phyloP scores from a whole-genome alignment of 2,797 vertebrate genomes.

The Ibycter americanus region DNA sequence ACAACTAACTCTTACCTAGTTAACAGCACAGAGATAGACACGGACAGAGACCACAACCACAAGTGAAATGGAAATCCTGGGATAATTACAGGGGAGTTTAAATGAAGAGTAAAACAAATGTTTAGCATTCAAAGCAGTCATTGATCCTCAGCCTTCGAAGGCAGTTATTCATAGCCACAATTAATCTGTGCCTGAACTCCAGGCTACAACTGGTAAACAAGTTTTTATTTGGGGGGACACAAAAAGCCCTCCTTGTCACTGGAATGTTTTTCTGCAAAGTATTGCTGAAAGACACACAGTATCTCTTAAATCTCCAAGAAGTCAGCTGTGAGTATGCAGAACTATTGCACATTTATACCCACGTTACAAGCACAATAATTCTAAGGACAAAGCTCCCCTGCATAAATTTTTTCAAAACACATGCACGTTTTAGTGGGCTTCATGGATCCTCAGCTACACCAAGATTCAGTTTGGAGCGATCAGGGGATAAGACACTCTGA shows the following conservation, averaged over 20 bases:
- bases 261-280: background rate
- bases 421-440: background rate
- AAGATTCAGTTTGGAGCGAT: background rate
- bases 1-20: too few species aligned
- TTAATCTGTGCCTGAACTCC: background rate
- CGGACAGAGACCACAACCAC: background rate
- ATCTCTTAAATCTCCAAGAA: background rate
- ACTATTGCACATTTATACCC: background rate
- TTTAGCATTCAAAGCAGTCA: background rate
- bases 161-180: background rate
- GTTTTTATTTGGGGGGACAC: background rate
- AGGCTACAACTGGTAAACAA: background rate
- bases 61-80: background rate
- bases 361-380: background rate
- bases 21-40: background rate
- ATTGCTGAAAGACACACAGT: background rate
- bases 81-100: background rate
- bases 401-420: background rate
- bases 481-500: background rate
- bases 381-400: background rate
- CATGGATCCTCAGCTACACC: background rate
- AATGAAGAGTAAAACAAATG: background rate
- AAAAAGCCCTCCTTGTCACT: background rate
- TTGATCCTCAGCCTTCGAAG: background rate
- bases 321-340: background rate